Percentiles rank a stretch among this genome's conserved stretches.
phyloP scores from a whole-genome alignment of 2,797 vertebrate species.

The Esox masquinongy region DNA sequence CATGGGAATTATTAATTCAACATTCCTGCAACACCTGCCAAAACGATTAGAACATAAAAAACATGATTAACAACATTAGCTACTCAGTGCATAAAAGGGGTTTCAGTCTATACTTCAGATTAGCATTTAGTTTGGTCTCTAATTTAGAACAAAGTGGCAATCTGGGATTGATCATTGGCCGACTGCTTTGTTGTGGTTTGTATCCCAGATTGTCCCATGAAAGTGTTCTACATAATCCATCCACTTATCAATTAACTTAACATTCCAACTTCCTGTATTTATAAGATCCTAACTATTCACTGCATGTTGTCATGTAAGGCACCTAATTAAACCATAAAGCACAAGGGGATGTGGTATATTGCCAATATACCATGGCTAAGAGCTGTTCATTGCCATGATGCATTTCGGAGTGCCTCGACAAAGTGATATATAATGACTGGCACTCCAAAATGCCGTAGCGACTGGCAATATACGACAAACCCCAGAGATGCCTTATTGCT shows the following conservation, averaged over 20 bases:
- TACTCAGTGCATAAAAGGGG: neutral
- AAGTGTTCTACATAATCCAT: neutral
- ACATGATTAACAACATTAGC: neutral
- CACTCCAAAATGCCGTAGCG: too few species aligned
- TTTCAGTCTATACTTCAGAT: neutral
- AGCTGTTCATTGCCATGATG: neutral
- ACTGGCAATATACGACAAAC: too few species aligned
- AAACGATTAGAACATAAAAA: neutral
- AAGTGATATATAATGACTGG: too few species aligned
- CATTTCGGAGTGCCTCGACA: too few species aligned
- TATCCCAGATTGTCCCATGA: neutral
- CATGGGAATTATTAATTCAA: neutral
- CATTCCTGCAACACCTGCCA: neutral
- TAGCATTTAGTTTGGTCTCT: neutral
- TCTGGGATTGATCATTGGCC: neutral
- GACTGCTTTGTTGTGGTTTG: neutral
- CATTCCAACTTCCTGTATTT: neutral
- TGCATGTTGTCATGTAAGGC: conserved; percentile 14
- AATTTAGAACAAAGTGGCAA: neutral
- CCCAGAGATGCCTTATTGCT: too few species aligned
- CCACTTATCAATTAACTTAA: neutral
- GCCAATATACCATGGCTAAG: too few species aligned
- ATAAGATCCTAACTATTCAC: conserved; percentile 7
- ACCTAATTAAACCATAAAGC: conserved; percentile 17
- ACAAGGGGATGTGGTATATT: too few species aligned